Percentiles rank a stretch among this genome's conserved stretches.
These are phyloP conservation scores for Microctonus brassicae DNA, from an alignment of 2,888 invertebrate genomes.

Conservation along the genomic window DNA sequence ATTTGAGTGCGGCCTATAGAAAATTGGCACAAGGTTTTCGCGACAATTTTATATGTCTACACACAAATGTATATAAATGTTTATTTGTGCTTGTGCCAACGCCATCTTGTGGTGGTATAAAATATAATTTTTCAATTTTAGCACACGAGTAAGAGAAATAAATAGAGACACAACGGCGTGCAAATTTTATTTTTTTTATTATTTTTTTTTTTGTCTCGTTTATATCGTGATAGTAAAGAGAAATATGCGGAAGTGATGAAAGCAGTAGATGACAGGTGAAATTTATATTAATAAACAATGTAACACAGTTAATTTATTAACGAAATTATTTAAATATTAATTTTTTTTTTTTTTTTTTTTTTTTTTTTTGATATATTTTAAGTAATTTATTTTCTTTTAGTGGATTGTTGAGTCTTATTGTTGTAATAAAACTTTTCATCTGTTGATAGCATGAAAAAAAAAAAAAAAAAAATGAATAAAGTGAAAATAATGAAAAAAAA, in stretches of 20 bases:
- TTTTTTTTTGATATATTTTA: no score
- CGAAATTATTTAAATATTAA: no score
- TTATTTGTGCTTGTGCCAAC: slow-evolving; percentile 1
- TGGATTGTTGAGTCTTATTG: no score
- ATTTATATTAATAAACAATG: background rate
- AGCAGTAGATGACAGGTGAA: background rate
- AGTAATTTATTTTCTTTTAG: no score
- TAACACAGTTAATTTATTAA: no score
- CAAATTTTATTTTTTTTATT: background rate
- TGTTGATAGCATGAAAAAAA: background rate
- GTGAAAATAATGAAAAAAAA: background rate
- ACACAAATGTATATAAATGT: background rate
- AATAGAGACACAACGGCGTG: no score
- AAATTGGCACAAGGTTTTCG: slow-evolving; percentile 64
- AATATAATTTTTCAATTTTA: slow-evolving; percentile 34
- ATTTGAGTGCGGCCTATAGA: slow-evolving; percentile 50
- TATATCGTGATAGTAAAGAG: background rate
- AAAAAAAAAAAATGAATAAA: background rate
- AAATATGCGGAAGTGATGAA: background rate
- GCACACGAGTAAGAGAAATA: background rate
- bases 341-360: no score
- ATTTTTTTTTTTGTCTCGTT: background rate
- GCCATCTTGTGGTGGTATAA: slow-evolving; percentile 25
- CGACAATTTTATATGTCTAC: slow-evolving; percentile 32
- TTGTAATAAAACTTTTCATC: background rate